A percentile compares a stretch with the other conserved stretches of the same genome.
phyloP scores from a whole-genome alignment of 2,113 vertebrate genomes.

The Passer domesticus region DNA sequence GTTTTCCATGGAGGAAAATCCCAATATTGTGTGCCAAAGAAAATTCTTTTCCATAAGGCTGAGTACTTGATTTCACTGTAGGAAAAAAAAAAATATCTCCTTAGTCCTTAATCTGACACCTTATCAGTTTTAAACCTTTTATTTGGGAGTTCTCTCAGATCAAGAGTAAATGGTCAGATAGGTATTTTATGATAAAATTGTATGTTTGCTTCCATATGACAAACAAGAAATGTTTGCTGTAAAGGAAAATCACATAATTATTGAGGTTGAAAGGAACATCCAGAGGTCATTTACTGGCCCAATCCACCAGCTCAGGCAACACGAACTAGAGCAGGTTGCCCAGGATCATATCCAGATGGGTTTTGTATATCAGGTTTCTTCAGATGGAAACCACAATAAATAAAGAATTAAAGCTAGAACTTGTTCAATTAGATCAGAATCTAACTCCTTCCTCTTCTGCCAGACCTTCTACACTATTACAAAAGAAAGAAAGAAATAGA shows the following conservation, averaged over 20 bases:
- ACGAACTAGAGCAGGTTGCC: not conserved
- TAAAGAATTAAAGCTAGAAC: not conserved
- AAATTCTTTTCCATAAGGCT: not conserved
- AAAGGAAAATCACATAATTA: not conserved
- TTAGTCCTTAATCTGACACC: not conserved
- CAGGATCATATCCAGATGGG: rapidly evolving
- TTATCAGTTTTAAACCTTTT: not conserved
- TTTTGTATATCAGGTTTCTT: not conserved
- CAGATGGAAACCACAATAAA: not conserved
- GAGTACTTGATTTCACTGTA: not conserved
- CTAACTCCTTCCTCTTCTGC: not conserved
- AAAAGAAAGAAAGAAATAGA: not conserved
- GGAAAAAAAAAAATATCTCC: not conserved
- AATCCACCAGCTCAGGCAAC: not conserved
- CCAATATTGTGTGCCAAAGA: not conserved
- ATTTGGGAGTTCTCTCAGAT: not conserved
- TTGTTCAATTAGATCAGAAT: not conserved
- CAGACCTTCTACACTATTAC: not conserved
- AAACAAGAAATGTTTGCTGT: not conserved
- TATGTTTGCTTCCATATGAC: not conserved
- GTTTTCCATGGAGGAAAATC: not conserved
- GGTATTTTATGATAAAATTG: not conserved
- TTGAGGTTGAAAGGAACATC: not conserved
- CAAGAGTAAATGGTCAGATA: not conserved
- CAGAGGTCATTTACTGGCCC: not conserved